Conservation (phyloP, 2,888 invertebrate species). For the Caenorhabditis doughertyi region DNA sequence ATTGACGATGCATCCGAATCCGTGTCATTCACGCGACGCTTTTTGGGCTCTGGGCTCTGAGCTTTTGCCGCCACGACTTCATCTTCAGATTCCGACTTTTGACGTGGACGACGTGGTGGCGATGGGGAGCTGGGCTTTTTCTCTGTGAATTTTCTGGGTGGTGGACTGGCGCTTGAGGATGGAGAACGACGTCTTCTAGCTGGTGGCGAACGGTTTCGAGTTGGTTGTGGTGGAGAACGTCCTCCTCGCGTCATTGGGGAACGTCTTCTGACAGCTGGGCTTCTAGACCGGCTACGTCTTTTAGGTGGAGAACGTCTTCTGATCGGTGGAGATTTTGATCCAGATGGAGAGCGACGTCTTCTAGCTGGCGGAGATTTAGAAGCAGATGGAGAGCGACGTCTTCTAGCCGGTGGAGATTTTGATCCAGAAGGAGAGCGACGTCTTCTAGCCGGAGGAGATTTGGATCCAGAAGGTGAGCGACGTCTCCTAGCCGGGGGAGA, state of each 20-base stretch:
- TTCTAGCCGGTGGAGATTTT: neutral
- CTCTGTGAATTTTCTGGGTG: conserved; percentile 33
- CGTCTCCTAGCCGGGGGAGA: conserved; percentile 16
- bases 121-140: conserved; percentile 5
- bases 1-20: conserved; percentile 38
- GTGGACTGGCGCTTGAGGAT: conserved; percentile 34
- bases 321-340: neutral
- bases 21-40: conserved; percentile 11
- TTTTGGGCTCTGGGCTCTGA: conserved; percentile 29
- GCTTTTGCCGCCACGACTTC: conserved; percentile 16
- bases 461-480: neutral
- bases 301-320: conserved; percentile 1
- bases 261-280: conserved; percentile 16
- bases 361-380: conserved; percentile 6
- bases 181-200: conserved; percentile 33
- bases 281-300: neutral
- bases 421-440: conserved; percentile 7
- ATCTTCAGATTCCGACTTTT: conserved; percentile 8
- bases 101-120: conserved; percentile 27
- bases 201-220: conserved; percentile 8
- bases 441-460: neutral
- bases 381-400: neutral
- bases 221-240: neutral
- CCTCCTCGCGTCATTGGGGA: no score
- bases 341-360: conserved; percentile 1